phyloP scores from a whole-genome alignment of 2,888 invertebrate genomes.

The Ophion ventricosus region DNA sequence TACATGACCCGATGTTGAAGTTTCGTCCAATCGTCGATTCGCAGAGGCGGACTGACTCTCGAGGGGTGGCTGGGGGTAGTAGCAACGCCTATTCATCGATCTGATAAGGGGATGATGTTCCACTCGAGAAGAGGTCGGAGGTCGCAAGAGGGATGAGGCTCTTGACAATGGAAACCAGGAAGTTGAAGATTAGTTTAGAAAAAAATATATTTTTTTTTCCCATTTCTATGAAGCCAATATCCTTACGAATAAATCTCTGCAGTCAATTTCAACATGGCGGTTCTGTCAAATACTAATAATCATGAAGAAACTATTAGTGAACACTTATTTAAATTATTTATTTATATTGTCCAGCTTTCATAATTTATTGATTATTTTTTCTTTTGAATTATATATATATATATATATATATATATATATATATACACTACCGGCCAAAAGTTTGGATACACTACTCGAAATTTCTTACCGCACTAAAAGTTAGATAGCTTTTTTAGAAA shows the following conservation, averaged over 20 bases:
- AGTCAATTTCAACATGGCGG: too few relatives aligned
- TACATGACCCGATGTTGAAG: slow-evolving; percentile 61
- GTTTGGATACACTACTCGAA: too few relatives aligned
- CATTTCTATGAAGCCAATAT: background rate
- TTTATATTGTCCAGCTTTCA: too few relatives aligned
- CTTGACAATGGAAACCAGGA: slow-evolving; percentile 30
- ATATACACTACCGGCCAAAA: too few relatives aligned
- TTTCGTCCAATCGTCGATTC: slow-evolving; percentile 76
- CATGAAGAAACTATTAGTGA: background rate
- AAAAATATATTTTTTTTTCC: background rate
- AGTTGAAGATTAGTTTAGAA: slow-evolving; percentile 1
- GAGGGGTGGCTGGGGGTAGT: slow-evolving; percentile 75
- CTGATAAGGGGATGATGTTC: slow-evolving; percentile 73
- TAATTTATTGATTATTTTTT: too few relatives aligned
- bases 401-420: background rate
- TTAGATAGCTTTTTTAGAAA: too few relatives aligned
- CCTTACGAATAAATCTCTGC: background rate
- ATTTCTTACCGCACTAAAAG: too few relatives aligned
- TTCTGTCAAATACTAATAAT: background rate
- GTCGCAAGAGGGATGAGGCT: slow-evolving; percentile 47
- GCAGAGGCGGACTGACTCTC: slow-evolving; percentile 71
- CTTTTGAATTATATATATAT: too few relatives aligned
- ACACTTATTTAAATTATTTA: background rate
- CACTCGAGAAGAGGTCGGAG: slow-evolving; percentile 51
- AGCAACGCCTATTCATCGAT: slow-evolving; percentile 81